Evolutionary conservation across 2,113 vertebrate genomes (phyloP).

Genomic region (Vimba vimba): DNA sequence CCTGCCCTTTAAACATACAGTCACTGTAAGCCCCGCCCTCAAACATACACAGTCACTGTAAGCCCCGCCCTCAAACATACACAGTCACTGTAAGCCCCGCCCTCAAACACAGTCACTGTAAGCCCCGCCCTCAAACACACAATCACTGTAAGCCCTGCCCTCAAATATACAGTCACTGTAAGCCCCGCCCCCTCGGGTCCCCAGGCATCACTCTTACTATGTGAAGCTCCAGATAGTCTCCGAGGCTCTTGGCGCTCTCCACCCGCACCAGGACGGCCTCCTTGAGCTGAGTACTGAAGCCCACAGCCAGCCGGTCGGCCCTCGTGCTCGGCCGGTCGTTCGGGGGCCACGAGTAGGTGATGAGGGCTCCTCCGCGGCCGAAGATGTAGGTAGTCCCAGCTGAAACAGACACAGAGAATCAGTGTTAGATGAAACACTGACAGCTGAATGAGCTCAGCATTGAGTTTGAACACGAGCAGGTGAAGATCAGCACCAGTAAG

Average conservation of each 20-base stretch:
- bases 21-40: not conserved
- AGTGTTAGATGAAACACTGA: not conserved
- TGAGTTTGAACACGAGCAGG: too few relatives aligned
- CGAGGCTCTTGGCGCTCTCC: constrained; percentile 90
- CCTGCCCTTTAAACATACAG: not conserved
- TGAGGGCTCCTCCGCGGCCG: constrained; percentile 89
- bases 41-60: not conserved
- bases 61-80: not conserved
- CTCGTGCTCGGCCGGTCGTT: constrained; percentile 93
- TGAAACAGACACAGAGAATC: constrained; percentile 60
- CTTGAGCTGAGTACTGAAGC: constrained; percentile 93
- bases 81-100: not conserved
- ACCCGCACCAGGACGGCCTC: constrained; percentile 89
- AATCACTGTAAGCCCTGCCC: not conserved
- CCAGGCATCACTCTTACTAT: constrained; percentile 80
- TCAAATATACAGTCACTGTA: not conserved
- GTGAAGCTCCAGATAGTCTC: constrained; percentile 92
- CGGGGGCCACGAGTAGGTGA: constrained; percentile 93
- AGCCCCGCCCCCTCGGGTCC: not conserved
- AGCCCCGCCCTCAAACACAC: not conserved
- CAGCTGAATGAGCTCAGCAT: not conserved
- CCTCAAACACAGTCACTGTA: not conserved
- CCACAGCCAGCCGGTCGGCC: constrained; percentile 92
- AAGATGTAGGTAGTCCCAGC: constrained; percentile 96
- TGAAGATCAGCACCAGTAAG: not conserved